Percentiles rank a stretch among this genome's conserved stretches.
Evolutionary conservation across 1,140 invertebrate species (phyloP).

Genomic region (Coenobita brevimanus): DNA sequence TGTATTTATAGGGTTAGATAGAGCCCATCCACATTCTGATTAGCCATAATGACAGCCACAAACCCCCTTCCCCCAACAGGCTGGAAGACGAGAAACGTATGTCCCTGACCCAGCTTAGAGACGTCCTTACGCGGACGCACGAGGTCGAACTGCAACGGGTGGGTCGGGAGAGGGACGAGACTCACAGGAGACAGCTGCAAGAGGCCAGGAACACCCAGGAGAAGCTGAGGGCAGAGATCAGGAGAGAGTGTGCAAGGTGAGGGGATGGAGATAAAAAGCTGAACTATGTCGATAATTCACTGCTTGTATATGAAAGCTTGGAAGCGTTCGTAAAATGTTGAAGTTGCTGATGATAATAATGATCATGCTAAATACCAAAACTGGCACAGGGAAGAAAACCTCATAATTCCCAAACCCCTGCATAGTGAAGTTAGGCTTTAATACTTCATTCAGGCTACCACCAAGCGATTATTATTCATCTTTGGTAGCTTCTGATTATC

Average conservation of each 20-base stretch:
- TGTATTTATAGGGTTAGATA: not conserved
- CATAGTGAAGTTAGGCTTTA: too few relatives aligned
- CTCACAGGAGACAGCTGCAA: conserved; percentile 20
- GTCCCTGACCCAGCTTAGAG: conserved; percentile 32
- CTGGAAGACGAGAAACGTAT: conserved; percentile 57
- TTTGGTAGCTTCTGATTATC: too few relatives aligned
- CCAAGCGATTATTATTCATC: too few relatives aligned
- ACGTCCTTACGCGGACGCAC: conserved; percentile 45
- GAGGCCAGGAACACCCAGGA: conserved; percentile 34
- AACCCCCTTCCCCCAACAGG: not conserved
- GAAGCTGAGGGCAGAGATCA: conserved; percentile 49
- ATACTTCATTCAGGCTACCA: too few relatives aligned
- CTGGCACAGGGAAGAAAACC: too few relatives aligned
- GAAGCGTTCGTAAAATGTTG: too few relatives aligned
- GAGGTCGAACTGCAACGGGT: conserved; percentile 32
- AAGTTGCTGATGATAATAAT: not conserved
- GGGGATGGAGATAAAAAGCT: too few relatives aligned
- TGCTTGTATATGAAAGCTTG: too few relatives aligned
- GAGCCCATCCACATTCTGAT: not conserved
- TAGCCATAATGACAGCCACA: not conserved
- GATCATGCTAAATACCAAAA: too few relatives aligned
- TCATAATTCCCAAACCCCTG: too few relatives aligned
- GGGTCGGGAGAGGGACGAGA: conserved; percentile 45
- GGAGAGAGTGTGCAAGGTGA: conserved; percentile 35
- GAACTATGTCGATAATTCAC: too few relatives aligned